Conservation (phyloP, 53 echinoderm and acorn worm genomes). For the Patiria pectinifera region DNA sequence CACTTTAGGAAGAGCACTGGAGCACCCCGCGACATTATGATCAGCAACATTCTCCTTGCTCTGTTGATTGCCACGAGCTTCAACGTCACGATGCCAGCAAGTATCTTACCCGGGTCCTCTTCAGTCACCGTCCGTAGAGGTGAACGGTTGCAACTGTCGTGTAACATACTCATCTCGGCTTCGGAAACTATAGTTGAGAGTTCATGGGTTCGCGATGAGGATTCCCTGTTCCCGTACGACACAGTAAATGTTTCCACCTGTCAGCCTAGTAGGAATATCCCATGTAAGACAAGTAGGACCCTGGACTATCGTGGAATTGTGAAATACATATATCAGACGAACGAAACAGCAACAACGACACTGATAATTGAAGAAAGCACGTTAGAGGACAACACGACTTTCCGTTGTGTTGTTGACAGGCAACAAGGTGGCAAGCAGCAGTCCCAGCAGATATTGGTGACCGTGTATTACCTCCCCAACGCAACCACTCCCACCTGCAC, state of each 20-base stretch:
- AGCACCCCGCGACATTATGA: neutral
- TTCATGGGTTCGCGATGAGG: neutral
- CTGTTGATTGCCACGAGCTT: neutral
- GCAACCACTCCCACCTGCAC: constrained; percentile 14
- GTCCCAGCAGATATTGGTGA: neutral
- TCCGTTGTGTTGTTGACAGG: neutral
- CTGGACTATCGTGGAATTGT: neutral
- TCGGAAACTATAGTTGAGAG: neutral
- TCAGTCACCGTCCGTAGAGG: neutral
- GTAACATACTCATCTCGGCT: neutral
- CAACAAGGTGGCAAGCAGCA: neutral
- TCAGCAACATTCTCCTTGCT: neutral
- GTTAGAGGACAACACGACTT: neutral
- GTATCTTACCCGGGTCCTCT: neutral
- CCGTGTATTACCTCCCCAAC: neutral
- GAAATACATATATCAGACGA: neutral
- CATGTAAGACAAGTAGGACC: neutral
- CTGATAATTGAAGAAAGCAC: neutral
- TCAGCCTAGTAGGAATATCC: neutral
- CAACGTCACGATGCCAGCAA: neutral
- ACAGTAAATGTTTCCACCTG: neutral
- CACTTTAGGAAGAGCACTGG: neutral
- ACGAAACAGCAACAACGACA: neutral
- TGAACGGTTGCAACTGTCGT: neutral
- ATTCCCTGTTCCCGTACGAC: neutral